Evolutionary conservation across 2,113 vertebrate genomes (phyloP).

Genomic region (Chitala chitala): DNA sequence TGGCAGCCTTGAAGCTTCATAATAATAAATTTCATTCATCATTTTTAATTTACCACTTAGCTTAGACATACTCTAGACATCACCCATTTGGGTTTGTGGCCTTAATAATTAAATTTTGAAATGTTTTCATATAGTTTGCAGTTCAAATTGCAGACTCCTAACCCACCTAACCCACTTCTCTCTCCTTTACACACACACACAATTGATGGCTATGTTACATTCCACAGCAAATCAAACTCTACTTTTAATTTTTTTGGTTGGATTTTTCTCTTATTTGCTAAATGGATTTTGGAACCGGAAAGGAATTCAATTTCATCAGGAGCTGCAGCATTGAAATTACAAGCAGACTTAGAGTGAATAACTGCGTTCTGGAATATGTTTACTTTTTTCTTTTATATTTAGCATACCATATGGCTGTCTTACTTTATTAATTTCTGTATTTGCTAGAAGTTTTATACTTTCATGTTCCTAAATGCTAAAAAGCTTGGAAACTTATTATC

Average conservation of each 20-base stretch:
- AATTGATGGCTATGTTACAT: constrained; percentile 50
- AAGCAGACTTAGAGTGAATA: not conserved
- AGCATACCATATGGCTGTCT: too few relatives aligned
- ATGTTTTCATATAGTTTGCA: too few relatives aligned
- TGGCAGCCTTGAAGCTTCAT: too few relatives aligned
- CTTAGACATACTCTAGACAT: too few relatives aligned
- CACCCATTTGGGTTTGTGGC: not conserved
- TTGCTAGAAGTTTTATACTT: too few relatives aligned
- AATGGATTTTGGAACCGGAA: constrained; percentile 50
- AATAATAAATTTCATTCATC: too few relatives aligned
- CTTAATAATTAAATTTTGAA: not conserved
- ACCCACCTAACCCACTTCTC: not conserved
- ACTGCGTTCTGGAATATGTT: not conserved
- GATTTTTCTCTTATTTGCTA: constrained; percentile 46
- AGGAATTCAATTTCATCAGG: constrained; percentile 23
- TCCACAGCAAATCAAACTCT: constrained; percentile 49
- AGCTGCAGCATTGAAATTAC: not conserved
- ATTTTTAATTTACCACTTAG: too few relatives aligned
- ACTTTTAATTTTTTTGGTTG: constrained; percentile 52
- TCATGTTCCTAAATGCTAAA: too few relatives aligned
- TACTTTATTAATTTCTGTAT: too few relatives aligned
- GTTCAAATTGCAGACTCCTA: too few relatives aligned
- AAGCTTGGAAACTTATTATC: too few relatives aligned
- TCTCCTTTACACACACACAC: constrained; percentile 37
- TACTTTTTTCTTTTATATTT: too few relatives aligned